These are phyloP conservation scores for Drosophila sordidula DNA, from an alignment of 2,888 invertebrate species.

Conservation along the genomic window DNA sequence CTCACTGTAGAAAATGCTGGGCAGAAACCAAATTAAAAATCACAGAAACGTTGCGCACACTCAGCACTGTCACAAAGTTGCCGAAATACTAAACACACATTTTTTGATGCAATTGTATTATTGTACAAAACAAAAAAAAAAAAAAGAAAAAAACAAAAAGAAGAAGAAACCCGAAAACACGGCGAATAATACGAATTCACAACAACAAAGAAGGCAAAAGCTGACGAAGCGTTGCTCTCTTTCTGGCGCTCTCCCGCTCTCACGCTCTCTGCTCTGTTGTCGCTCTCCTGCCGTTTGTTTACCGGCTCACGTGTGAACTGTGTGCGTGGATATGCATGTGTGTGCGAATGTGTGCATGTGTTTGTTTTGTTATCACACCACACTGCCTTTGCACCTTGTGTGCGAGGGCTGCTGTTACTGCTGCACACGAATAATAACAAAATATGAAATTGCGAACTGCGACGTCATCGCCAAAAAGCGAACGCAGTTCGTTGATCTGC, in stretches of 20 bases:
- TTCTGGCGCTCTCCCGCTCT: constrained; percentile 39
- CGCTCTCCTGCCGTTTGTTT: constrained; percentile 56
- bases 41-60: constrained; percentile 65
- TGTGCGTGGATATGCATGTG: constrained; percentile 23
- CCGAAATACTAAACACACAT: constrained; percentile 77
- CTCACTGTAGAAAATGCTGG: constrained; percentile 36
- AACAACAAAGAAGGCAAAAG: constrained; percentile 45
- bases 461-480: constrained; percentile 71
- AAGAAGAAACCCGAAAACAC: constrained; percentile 57
- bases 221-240: constrained; percentile 54
- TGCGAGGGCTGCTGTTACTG: constrained; percentile 29
- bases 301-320: constrained; percentile 62
- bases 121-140: constrained; percentile 47
- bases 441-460: constrained; percentile 64
- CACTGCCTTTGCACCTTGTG: constrained; percentile 59
- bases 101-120: constrained; percentile 77
- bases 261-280: constrained; percentile 8
- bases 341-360: constrained; percentile 5
- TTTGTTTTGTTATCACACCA: constrained; percentile 62
- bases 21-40: constrained; percentile 38
- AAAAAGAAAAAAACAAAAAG: constrained; percentile 39
- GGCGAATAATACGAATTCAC: constrained; percentile 40
- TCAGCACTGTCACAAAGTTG: constrained; percentile 76
- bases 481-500: constrained; percentile 74
- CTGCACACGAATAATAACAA: constrained; percentile 58